Base-by-base conservation (phyloP, 2,797 vertebrate genomes). In the Melanotaenia nigrans region DNA sequence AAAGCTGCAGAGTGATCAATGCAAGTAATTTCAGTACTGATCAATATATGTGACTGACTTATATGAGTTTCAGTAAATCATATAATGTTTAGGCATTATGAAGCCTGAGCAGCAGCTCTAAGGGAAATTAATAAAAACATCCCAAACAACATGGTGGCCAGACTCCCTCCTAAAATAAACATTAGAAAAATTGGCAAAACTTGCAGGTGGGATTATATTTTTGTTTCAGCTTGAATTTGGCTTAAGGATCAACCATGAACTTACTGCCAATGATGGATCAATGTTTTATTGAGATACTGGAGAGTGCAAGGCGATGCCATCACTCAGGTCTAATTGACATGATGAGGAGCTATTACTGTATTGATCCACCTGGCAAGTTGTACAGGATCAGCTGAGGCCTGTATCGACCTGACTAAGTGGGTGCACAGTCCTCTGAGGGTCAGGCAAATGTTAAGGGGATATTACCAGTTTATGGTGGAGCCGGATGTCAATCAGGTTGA, bases 281-380 rank as follows among this genome's bases (percentile, higher is more conserved):
- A 61, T 77, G 85, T 91, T 89, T 89, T 89, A 90, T 84, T 87
- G 85, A 69, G 36, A 80, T 16, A 68, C 85, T 80, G 18, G 22
- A 61, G 78, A 89, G 76, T 85, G 81, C 58, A 54, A 75, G 68
- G 71, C 77, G 61, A 79, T 74, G 84, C 81, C 80, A 94, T 94
- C 85, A 79, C 79, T 94, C 89, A 88, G 83, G 51, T 77, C 78
- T 92, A 92, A 94, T 85, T 93, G 91, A 94, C 92, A 83, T 87
- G 87, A 92, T 87, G 84, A 89, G 83, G 83, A 93, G 87, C 90
- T 92, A 91, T 93, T 93, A 89, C 88, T 61, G 75, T 91, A 94
- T 93, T 93, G 93, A 95, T 94, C 90, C 77, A 89, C 87, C 91
- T 92, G 88, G 88, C 86, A 76, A 91, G 89, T 91, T 84, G 83